phyloP scores from a whole-genome alignment of 2,797 vertebrate genomes.

The Cercopithecus hamlyni region DNA sequence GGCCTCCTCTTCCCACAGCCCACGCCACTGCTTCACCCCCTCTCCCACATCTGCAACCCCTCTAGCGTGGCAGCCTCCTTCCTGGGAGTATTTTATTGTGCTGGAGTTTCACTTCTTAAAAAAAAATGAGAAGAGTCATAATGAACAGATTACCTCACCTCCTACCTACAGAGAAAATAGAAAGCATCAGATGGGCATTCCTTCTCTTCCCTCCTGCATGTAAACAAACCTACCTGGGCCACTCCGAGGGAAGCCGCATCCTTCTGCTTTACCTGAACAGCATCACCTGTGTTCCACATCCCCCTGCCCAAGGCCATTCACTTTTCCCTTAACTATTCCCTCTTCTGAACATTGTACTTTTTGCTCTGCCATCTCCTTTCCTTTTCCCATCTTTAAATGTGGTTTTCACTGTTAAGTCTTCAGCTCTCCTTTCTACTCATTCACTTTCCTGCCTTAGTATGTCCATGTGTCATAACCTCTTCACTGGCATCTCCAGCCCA shows the following conservation, averaged over 20 bases:
- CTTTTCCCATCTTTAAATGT: background rate
- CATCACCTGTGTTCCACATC: background rate
- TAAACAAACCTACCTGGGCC: background rate
- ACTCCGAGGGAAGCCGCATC: background rate
- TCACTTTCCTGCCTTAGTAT: background rate
- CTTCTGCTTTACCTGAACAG: background rate
- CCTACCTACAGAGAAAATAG: background rate
- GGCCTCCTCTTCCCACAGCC: fast-evolving
- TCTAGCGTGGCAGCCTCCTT: fast-evolving
- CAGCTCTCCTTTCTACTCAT: background rate
- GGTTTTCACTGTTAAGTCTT: fast-evolving
- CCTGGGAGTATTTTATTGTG: background rate
- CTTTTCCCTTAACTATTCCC: no score
- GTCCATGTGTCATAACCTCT: fast-evolving
- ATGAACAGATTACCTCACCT: background rate
- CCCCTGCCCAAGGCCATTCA: background rate
- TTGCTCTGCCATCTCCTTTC: background rate
- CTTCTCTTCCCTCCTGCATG: fast-evolving
- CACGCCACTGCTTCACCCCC: no score
- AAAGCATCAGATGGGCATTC: background rate
- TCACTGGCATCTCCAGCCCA: background rate
- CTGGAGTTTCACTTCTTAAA: background rate
- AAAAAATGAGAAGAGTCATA: background rate
- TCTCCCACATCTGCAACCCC: no score
- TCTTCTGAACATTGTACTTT: background rate